Evolutionary conservation across 2,888 invertebrate species (phyloP), one percentile per base, ranked within the genome.

Genomic region (Mesopsocus fuscifrons): DNA sequence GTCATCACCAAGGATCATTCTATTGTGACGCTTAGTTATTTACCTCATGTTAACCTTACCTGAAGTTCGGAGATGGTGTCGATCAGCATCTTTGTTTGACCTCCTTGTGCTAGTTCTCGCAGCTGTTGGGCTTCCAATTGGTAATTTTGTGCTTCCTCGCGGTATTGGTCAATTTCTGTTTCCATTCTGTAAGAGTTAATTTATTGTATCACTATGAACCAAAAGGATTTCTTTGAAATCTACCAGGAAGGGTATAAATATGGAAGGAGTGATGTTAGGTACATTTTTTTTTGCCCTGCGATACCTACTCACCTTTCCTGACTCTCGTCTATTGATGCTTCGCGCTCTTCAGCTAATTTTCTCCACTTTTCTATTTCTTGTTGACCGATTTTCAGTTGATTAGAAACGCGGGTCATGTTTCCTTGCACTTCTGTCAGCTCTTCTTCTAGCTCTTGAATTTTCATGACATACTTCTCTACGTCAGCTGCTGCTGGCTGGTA

Each of bases 331-430:
- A 78, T 72, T 54, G 74, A 72, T 20, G n/a, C n/a, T n/a, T n/a
- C n/a, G n/a, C n/a, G n/a, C 55, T 77, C 76, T 43, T 71, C 65
- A 3, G 79, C 77, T 49, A 78, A 62, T 35, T 64, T 63, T 54
- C 73, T 72, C 79, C 79, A 80, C 31, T 77, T 65, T 43, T 67
- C 64, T n/a, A 66, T 62, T 50, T 71, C 64, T 52, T 68, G 63
- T 46, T 65, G 57, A 41, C 65, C 62, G 21, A 66, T 59, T 42
- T 64, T 62, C 44, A 72, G 53, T 52, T 71, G 69, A 3, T 65
- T 64, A 44, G 67, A 65, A 2, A 69, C 54, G 22, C 64, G 64
- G 3, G 65, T 60, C 16, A 66, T 54, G 45, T 59, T 61, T 11
- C 68, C 68, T 43, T 64, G 62, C 35, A 68, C 52, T 49, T 66